Evolutionary conservation across 1,140 invertebrate genomes (phyloP).

Genomic region (Drosophila auraria): DNA sequence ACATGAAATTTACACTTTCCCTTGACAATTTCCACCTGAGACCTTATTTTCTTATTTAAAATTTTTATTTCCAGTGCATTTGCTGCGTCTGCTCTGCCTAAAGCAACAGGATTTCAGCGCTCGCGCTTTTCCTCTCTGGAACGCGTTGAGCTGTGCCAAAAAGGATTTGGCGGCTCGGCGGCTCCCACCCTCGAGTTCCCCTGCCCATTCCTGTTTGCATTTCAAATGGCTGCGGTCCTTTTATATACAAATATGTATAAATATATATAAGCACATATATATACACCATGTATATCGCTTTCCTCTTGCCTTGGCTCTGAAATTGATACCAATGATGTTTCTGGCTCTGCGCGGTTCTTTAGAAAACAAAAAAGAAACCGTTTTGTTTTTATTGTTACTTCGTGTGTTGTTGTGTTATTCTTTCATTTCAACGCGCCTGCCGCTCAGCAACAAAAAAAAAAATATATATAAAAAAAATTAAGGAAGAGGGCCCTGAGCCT

Average conservation of each 20-base stretch:
- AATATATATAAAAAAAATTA: conserved; percentile 1
- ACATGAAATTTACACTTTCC: too few relatives aligned
- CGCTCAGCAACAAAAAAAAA: conserved; percentile 17
- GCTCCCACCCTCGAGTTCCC: conserved; percentile 2
- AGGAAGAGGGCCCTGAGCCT: not conserved
- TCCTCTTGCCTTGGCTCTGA: conserved; percentile 11
- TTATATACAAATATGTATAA: conserved; percentile 18
- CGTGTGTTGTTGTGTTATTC: conserved; percentile 69
- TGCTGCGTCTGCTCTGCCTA: conserved; percentile 51
- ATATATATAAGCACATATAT: not conserved
- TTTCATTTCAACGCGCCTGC: conserved; percentile 74
- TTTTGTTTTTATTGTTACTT: conserved; percentile 54
- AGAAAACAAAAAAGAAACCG: conserved; percentile 14
- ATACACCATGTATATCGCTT: not conserved
- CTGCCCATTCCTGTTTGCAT: conserved; percentile 14
- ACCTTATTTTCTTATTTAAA: too few relatives aligned
- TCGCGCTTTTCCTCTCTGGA: conserved; percentile 37
- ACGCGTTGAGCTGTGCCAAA: conserved; percentile 76
- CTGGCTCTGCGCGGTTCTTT: conserved; percentile 12
- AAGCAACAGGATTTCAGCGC: conserved; percentile 70
- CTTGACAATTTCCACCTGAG: too few relatives aligned
- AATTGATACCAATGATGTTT: conserved; percentile 50
- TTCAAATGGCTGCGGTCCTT: conserved; percentile 30
- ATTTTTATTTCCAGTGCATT: not conserved
- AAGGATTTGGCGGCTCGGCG: conserved; percentile 53